Percentiles rank a stretch among this genome's conserved stretches.
phyloP scores from a whole-genome alignment of 2,113 vertebrate species.

The Sclerurus mexicanus region DNA sequence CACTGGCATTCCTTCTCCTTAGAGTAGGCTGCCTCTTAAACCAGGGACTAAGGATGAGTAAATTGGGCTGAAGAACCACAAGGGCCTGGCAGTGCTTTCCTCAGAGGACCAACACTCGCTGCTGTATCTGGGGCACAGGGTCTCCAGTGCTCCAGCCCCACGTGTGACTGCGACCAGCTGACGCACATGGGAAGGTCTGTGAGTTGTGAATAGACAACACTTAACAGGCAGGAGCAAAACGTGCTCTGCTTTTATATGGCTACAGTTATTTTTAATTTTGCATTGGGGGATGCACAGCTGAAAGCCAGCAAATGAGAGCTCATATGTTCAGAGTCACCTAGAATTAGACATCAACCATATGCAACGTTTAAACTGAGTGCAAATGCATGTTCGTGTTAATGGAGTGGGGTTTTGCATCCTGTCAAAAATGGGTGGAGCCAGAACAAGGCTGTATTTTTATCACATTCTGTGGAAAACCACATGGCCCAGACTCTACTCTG shows the following conservation, averaged over 20 bases:
- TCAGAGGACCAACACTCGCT: rapidly evolving
- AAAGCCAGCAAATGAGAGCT: slow-evolving; percentile 35
- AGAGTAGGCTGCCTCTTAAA: neutral
- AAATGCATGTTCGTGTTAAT: slow-evolving; percentile 4
- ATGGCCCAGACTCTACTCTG: neutral
- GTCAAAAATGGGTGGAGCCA: neutral
- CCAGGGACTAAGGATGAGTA: rapidly evolving
- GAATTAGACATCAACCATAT: slow-evolving; percentile 14
- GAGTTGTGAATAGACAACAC: neutral
- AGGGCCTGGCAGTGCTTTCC: neutral
- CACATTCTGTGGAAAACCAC: slow-evolving; percentile 14
- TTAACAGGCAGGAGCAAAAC: neutral
- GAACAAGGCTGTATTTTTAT: neutral
- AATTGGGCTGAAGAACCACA: neutral
- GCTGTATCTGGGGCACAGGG: neutral
- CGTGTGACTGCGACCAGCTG: rapidly evolving
- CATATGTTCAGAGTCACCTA: slow-evolving; percentile 22
- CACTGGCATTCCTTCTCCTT: neutral
- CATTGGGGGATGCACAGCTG: neutral
- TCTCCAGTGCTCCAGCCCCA: neutral
- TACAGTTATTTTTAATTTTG: slow-evolving; percentile 37
- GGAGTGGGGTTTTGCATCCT: neutral
- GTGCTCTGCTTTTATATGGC: neutral
- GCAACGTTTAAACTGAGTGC: slow-evolving; percentile 2
- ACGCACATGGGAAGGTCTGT: neutral